Evolutionary conservation across 2,113 vertebrate genomes (phyloP).

Genomic region (Lichenostomus cassidix): DNA sequence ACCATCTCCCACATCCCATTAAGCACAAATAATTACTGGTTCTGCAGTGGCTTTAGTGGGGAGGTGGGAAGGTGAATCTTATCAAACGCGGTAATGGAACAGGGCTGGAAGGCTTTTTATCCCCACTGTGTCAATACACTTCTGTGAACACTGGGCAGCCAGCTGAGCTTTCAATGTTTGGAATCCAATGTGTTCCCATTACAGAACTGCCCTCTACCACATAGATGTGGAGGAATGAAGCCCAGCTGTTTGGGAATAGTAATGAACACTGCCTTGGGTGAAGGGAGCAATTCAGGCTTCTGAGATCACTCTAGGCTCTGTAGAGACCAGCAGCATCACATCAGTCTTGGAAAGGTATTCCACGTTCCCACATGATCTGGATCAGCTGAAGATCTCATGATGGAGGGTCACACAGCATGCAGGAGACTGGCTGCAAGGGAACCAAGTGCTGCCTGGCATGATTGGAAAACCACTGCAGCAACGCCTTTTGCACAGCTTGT

Average conservation of each 20-base stretch:
- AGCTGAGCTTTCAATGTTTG: not conserved
- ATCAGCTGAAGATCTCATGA: not conserved
- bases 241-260: not conserved
- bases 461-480: not conserved
- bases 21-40: not conserved
- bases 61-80: not conserved
- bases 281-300: not conserved
- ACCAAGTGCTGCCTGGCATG: not conserved
- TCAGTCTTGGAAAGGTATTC: not conserved
- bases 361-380: not conserved
- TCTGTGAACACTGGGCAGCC: not conserved
- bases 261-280: not conserved
- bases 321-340: not conserved
- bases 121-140: not conserved
- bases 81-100: not conserved
- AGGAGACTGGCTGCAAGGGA: not conserved
- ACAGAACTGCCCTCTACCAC: not conserved
- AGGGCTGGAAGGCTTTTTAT: not conserved
- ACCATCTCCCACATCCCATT: not conserved
- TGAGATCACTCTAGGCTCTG: not conserved
- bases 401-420: accelerated
- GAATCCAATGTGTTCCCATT: not conserved
- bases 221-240: accelerated
- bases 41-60: not conserved
- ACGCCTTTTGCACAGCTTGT: not conserved